Evolutionary conservation across 2,888 invertebrate genomes (phyloP), one percentile per base, ranked within the genome.

Genomic region (Penaeus monodon): DNA sequence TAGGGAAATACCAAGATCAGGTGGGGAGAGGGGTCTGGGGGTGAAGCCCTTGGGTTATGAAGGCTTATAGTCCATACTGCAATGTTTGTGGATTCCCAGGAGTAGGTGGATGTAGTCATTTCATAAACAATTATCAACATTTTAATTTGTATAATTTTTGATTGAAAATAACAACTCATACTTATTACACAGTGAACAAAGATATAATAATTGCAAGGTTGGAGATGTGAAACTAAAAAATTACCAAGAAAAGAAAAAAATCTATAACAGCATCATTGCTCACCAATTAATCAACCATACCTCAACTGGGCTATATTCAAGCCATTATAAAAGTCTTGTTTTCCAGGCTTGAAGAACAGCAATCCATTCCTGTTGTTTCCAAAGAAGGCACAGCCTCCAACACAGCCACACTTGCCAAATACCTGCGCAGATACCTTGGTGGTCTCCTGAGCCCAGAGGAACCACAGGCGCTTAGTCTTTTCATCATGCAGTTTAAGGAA

Each of bases 341-440:
- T 94, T 90, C 95, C 96, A 0, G 97, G 97, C 91, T 96, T 96
- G 90, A 99, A 96, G 93, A 98, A 98, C 90, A 95, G 95, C 22
- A 95, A 93, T 0, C 98, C 99, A 92, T 98, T 98, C 91, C 95
- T 94, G 92, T 98, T 98, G 84, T 95, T 95, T 3, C 98, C 99
- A 92, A 99, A 99, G 93, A 99, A 99, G 22, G 94, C 94, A 92
- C 98, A 98, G 0, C 98, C 98, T 4, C 99, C 99, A 63, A 96
- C 96, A 92, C 99, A 99, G 0, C 99, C 99, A 92, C 99, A 99
- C 91, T 96, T 96, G 57, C 92, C 92, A 24, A 84, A 86, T 24
- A 90, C 65, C 57, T 90, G 63, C 91, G 91, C 80, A 74, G 90
- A 83, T 92, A 63, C 78, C 33, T 92, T 91, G 63, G 86, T 90